Conservation (phyloP, 2,113 vertebrate species). For the Octodon degus region DNA sequence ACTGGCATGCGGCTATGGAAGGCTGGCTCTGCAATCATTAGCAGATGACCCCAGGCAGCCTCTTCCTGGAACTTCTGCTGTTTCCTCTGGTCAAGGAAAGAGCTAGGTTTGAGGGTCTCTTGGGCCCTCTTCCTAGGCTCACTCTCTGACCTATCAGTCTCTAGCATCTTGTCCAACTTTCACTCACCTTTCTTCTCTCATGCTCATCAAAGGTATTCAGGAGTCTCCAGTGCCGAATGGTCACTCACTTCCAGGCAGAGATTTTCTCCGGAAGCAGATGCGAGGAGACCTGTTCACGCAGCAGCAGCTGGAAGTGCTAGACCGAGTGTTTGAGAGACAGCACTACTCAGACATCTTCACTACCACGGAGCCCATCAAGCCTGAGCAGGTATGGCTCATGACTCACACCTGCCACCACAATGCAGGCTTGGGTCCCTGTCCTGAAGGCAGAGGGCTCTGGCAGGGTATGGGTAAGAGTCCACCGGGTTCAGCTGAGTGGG, state of each 20-base stretch:
- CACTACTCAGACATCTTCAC: slow-evolving; percentile 95
- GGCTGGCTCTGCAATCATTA: background rate
- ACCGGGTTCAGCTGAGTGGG: background rate
- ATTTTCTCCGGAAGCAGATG: slow-evolving; percentile 99
- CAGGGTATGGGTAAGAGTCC: background rate
- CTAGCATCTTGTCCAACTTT: background rate
- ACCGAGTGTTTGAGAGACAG: slow-evolving; percentile 97
- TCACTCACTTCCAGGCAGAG: slow-evolving; percentile 95
- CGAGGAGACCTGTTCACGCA: slow-evolving; percentile 98
- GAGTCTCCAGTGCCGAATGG: slow-evolving; percentile 98
- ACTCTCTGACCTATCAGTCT: background rate
- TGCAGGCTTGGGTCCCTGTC: background rate
- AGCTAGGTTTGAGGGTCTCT: background rate
- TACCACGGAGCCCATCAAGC: slow-evolving; percentile 94
- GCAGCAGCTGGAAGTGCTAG: slow-evolving; percentile 98
- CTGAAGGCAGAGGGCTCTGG: background rate
- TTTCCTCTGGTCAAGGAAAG: background rate
- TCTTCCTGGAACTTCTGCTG: too few relatives aligned
- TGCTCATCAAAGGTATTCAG: slow-evolving; percentile 91
- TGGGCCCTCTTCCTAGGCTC: background rate
- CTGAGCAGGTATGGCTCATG: slow-evolving; percentile 93
- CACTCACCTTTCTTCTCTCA: slow-evolving; percentile 71
- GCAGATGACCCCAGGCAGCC: background rate
- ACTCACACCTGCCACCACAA: background rate
- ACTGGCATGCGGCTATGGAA: accelerated